Base-by-base conservation (phyloP, 1,140 invertebrate species). In the Aphelinus certus region DNA sequence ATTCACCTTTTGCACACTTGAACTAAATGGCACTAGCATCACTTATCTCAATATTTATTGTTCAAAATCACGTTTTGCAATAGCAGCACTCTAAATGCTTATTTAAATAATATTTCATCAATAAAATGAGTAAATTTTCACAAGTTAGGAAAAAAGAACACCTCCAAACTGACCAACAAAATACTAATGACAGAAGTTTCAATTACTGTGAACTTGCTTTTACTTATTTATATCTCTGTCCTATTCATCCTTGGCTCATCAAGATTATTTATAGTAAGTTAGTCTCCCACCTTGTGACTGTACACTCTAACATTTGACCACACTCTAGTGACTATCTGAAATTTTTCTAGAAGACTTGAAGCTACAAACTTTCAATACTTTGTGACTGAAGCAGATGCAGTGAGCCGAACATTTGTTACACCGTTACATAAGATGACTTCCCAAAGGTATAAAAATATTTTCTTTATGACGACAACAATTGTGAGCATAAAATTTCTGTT, bases 221-320 rank as follows among this genome's bases (percentile, higher is more conserved):
- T 84, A 77, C 77, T 85, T 86, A 86, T 86, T 85, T 85, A 83
- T 86, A 85, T 83, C 81, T 80, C 77, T 80, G 82, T 81, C 80
- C 81, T 81, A 85, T 82, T 84, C 81, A 84, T 83, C 83, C 84
- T 87, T 87, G 83, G 82, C 48, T 79, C 64, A 81, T 80, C 72
- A 76, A 63, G 78, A 81, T 78, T 79, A 86, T 86, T 85, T 85
- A 80, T 87, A 85, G 82, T 77, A 60, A 75, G 60, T 64, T 71
- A 78, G 48, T 76, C 70, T 68, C 47, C 69, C 76, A 76, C 80
- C 62, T 80, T 71, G 73, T 78, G 78, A 80, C 63, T 70, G 76
- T 64, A 67, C 60, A 61, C 68, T 78, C 48, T 71, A 65, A 78
- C 60, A 61, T 67, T 67, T 47, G 64, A 51, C 64, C 76, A 74